A percentile compares a stretch with the other conserved stretches of the same genome.
These are phyloP conservation scores for Apeira syringaria DNA, from an alignment of 2,888 invertebrate species.

Conservation along the genomic window DNA sequence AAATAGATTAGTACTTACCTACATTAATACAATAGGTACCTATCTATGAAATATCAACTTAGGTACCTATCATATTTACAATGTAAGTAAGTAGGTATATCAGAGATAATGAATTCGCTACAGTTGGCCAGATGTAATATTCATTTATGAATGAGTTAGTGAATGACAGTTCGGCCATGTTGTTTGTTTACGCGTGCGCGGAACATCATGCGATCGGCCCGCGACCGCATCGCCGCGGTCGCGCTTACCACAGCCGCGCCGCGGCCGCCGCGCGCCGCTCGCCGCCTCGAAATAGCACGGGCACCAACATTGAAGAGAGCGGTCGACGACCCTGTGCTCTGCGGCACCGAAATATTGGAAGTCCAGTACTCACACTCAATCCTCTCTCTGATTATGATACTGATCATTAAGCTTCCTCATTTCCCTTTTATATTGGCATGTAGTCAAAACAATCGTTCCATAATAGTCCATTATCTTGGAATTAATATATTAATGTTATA, in stretches of 20 bases:
- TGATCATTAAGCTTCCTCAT: constrained; percentile 41
- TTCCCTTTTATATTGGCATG: constrained; percentile 25
- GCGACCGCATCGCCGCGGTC: constrained; percentile 60
- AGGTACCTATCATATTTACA: too few species aligned
- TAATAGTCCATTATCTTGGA: constrained; percentile 5
- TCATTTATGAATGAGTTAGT: constrained; percentile 80
- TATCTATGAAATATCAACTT: too few species aligned
- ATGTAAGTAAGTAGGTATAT: too few species aligned
- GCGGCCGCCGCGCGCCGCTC: constrained; percentile 59
- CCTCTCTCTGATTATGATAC: constrained; percentile 58
- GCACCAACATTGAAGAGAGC: constrained; percentile 69
- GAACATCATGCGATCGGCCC: constrained; percentile 60
- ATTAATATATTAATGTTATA: constrained; percentile 12
- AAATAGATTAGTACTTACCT: background rate
- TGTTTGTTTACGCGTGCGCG: constrained; percentile 78
- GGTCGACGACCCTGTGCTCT: constrained; percentile 77
- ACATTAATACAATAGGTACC: background rate
- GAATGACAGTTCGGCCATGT: constrained; percentile 81
- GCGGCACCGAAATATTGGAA: constrained; percentile 78
- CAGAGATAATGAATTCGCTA: constrained; percentile 58
- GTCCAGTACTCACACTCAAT: constrained; percentile 62
- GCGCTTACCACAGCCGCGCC: constrained; percentile 50
- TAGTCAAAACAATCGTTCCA: constrained; percentile 13
- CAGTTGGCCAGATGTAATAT: constrained; percentile 73
- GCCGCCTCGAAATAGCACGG: constrained; percentile 78